A percentile compares a stretch with the other conserved stretches of the same genome.
Evolutionary conservation across 2,797 vertebrate species (phyloP).

Genomic region (Phalanger gymnotis): DNA sequence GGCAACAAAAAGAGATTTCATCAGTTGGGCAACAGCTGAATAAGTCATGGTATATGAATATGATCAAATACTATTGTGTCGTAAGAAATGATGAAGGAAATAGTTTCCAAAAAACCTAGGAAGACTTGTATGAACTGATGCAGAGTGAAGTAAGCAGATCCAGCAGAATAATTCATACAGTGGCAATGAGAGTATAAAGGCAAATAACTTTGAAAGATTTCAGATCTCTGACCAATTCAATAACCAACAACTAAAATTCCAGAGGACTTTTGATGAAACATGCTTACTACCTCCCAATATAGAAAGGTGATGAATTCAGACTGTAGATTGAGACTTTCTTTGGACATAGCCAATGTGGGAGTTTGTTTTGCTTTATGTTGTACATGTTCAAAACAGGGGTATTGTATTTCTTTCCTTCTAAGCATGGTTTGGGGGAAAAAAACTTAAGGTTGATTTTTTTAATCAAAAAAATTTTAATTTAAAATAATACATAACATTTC

Average conservation of each 20-base stretch:
- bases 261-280: neutral
- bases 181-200: neutral
- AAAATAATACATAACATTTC: neutral
- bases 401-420: neutral
- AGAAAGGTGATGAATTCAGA: neutral
- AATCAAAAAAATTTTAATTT: neutral
- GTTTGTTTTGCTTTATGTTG: neutral
- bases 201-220: neutral
- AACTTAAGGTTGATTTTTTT: neutral
- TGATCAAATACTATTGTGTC: neutral
- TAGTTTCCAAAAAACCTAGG: neutral
- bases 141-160: neutral
- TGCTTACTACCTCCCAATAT: neutral
- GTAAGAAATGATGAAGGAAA: neutral
- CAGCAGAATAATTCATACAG: neutral
- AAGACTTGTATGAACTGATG: neutral
- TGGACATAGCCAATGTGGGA: neutral
- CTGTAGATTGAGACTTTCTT: neutral
- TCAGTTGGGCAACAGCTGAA: neutral
- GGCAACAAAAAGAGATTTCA: neutral
- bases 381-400: neutral
- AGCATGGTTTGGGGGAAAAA: neutral
- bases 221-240: neutral
- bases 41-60: neutral
- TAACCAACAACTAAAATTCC: neutral